Percentiles rank a stretch among this genome's conserved stretches.
These are phyloP conservation scores for Sebastes variabilis DNA, from an alignment of 2,797 vertebrate species.

Conservation along the genomic window DNA sequence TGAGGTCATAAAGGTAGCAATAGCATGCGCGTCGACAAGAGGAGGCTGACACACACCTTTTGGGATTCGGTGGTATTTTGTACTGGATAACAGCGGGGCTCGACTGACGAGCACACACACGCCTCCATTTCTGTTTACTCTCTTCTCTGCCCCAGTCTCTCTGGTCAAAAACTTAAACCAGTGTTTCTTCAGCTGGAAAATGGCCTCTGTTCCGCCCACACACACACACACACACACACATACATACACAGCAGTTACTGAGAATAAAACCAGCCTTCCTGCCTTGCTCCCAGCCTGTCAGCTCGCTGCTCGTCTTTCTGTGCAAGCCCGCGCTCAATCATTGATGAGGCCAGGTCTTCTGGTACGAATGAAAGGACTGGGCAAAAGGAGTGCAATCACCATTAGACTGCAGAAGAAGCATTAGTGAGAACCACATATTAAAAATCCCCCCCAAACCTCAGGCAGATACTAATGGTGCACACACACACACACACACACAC, in stretches of 20 bases:
- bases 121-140: constrained; percentile 42
- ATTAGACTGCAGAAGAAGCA: constrained; percentile 48
- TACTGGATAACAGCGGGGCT: not conserved
- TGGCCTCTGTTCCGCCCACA: constrained; percentile 43
- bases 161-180: constrained; percentile 50
- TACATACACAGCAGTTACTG: not conserved
- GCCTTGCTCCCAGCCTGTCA: constrained; percentile 34
- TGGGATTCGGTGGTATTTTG: constrained; percentile 25
- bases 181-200: constrained; percentile 64
- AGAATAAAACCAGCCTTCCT: constrained; percentile 51
- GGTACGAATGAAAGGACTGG: constrained; percentile 54
- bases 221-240: constrained; percentile 1
- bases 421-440: constrained; percentile 51
- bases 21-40: constrained; percentile 30
- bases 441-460: constrained; percentile 25
- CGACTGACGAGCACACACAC: not conserved
- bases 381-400: constrained; percentile 58
- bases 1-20: constrained; percentile 66
- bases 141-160: constrained; percentile 37
- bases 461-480: constrained; percentile 19
- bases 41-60: constrained; percentile 30
- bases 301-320: constrained; percentile 53
- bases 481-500: not conserved
- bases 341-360: constrained; percentile 67
- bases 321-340: constrained; percentile 60